A percentile compares a stretch with the other conserved stretches of the same genome.
Evolutionary conservation across 1,140 invertebrate species (phyloP).

Genomic region (Drosophila sp.): DNA sequence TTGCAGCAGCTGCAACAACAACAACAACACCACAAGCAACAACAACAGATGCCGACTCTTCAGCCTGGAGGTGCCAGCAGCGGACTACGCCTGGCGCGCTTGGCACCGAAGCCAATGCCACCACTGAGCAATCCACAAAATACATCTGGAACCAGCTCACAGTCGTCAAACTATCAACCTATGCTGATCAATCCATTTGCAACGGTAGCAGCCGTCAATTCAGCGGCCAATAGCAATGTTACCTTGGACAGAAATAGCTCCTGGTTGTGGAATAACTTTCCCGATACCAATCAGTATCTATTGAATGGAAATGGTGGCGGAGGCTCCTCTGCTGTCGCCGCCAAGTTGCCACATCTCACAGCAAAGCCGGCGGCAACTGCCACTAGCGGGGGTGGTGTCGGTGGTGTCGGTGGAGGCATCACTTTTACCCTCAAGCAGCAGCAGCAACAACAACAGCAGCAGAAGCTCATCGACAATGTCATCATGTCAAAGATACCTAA

Average conservation of each 20-base stretch:
- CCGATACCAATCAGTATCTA: slow-evolving; percentile 72
- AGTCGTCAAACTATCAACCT: slow-evolving; percentile 10
- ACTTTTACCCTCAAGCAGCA: slow-evolving; percentile 59
- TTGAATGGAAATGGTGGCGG: slow-evolving; percentile 60
- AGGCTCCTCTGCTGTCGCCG: slow-evolving; percentile 1
- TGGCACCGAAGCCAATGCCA: slow-evolving; percentile 60
- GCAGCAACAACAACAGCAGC: slow-evolving; percentile 66
- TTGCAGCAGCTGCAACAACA: slow-evolving; percentile 52
- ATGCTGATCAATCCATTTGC: slow-evolving; percentile 32
- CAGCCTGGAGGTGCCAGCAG: slow-evolving; percentile 44
- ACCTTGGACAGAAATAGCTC: slow-evolving; percentile 59
- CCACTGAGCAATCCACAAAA: slow-evolving; percentile 59
- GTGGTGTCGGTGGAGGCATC: slow-evolving; percentile 11
- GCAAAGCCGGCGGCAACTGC: slow-evolving; percentile 65
- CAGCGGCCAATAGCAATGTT: slow-evolving; percentile 24
- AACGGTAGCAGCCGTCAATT: slow-evolving; percentile 6
- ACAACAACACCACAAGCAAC: slow-evolving; percentile 41
- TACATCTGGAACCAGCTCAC: slow-evolving; percentile 4
- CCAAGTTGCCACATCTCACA: slow-evolving; percentile 69
- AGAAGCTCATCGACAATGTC: slow-evolving; percentile 77
- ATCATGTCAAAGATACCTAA: slow-evolving; percentile 90
- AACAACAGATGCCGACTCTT: slow-evolving; percentile 51
- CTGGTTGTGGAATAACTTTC: slow-evolving; percentile 83
- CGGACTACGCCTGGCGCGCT: slow-evolving; percentile 47
- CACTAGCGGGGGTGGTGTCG: slow-evolving; percentile 16